Conservation (phyloP, 1,140 invertebrate genomes). For the Cydia pomonella region DNA sequence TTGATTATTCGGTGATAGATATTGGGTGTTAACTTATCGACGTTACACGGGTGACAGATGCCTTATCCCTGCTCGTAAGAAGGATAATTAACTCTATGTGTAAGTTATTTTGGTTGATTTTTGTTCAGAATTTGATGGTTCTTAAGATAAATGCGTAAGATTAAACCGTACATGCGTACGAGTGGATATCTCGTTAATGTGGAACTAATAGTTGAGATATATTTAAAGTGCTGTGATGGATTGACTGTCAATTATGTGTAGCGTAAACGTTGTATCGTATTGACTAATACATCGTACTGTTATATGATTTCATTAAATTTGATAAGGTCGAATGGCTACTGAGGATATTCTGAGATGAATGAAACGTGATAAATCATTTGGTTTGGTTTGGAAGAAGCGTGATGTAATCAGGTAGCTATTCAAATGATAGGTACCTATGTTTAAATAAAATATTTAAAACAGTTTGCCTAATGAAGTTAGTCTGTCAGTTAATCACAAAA, state of each 20-base stretch:
- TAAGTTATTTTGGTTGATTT: not conserved
- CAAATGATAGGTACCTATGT: too few species aligned
- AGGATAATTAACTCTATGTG: not conserved
- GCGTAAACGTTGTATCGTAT: constrained; percentile 26
- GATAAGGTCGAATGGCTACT: constrained; percentile 24
- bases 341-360: not conserved
- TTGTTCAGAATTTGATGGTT: not conserved
- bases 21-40: not conserved
- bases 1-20: not conserved
- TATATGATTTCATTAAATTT: constrained; percentile 31
- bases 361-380: not conserved
- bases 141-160: constrained; percentile 10
- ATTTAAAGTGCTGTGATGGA: constrained; percentile 12
- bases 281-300: constrained; percentile 12
- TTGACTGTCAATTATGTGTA: constrained; percentile 25
- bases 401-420: not conserved
- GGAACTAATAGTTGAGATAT: constrained; percentile 29
- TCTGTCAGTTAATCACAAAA: too few species aligned
- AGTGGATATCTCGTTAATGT: constrained; percentile 31
- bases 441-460: too few species aligned
- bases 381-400: not conserved
- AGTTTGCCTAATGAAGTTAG: too few species aligned
- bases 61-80: not conserved
- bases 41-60: not conserved
- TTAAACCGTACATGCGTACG: constrained; percentile 25